Evolutionary conservation across 2,888 invertebrate species (phyloP).

Genomic region (Drosophila macrospina): DNA sequence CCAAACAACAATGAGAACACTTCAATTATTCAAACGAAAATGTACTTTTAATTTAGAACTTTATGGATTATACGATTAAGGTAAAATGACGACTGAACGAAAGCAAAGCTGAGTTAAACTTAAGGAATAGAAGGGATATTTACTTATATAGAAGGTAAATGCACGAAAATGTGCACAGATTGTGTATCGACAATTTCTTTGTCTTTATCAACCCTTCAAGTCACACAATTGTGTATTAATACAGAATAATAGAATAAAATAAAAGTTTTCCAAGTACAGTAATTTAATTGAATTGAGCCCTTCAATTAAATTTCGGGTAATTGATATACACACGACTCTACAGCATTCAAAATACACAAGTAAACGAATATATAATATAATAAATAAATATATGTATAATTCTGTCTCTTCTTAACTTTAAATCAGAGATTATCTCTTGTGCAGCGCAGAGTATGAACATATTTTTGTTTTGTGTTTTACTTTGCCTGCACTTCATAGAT

Average conservation of each 20-base stretch:
- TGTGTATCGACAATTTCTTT: not conserved
- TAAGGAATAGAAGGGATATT: conserved; percentile 38
- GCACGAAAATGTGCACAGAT: not conserved
- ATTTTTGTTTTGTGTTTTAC: not conserved
- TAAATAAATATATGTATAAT: conserved; percentile 2
- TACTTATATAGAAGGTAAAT: conserved; percentile 4
- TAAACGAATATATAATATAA: not conserved
- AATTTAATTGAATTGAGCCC: conserved; percentile 79
- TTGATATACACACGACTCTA: conserved; percentile 55
- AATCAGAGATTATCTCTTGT: conserved; percentile 13
- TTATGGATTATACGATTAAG: conserved; percentile 31
- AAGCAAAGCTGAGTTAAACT: conserved; percentile 70
- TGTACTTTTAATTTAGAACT: conserved; percentile 19
- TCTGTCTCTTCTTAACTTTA: conserved; percentile 2
- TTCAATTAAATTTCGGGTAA: conserved; percentile 73
- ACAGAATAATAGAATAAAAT: too few relatives aligned
- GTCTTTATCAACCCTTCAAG: not conserved
- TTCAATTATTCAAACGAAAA: conserved; percentile 30
- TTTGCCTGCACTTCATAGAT: conserved; percentile 6
- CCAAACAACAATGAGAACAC: conserved; percentile 3
- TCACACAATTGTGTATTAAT: too few relatives aligned
- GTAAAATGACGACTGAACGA: conserved; percentile 64
- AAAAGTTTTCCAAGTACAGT: conserved; percentile 56
- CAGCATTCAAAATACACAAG: conserved; percentile 1
- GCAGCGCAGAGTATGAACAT: not conserved